Base-by-base conservation (phyloP, 2,797 vertebrate genomes). In the Philypnodon macrostomus region DNA sequence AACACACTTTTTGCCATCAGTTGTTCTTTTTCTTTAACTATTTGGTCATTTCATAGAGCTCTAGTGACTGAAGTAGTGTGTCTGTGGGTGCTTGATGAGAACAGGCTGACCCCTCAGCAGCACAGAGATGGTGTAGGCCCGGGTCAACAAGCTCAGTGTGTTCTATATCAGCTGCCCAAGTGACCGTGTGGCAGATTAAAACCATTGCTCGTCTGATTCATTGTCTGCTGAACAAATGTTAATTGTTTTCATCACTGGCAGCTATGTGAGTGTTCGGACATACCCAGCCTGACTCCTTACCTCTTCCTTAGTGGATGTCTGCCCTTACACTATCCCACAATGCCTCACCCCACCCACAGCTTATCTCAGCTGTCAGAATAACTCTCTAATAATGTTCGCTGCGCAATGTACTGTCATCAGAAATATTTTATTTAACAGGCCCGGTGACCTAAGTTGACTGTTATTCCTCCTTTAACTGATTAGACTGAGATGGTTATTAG, bases 191-290 rank as follows among this genome's bases (percentile, higher is more conserved):
- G 87, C 87, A 87, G 92, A 94, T 94, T 92, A 88, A 87, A 88
- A 89, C 90, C 90, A 92, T 92, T 94, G 85, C 89, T 87, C 77
- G 84, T 73, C 87, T 94, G 93, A 96, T 93, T 94, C 92, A 94
- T 93, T 90, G 88, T 91, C 85, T 85, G 84, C 81, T 70, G 88
- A 89, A 92, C 91, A 92, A 93, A 95, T 92, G 92, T 93, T 97
- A 94, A 95, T 93, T 93, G 88, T 94, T 92, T 93, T 92, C 88
- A 88, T 90, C 71, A 79, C 89, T 89, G 84, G 84, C 73, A 87
- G 80, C 84, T 70, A 68, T 69, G 78, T 41, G 77, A 75, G 63
- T 31, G 34, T 75, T 72, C 40, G 46, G 67, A 77, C 57, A 19
- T 71, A 70, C 64, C 80, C 74, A 76, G 88, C 90, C 87, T 90